These are phyloP conservation scores for Cromileptes altivelis DNA, from an alignment of 2,113 vertebrate species.

Conservation along the genomic window DNA sequence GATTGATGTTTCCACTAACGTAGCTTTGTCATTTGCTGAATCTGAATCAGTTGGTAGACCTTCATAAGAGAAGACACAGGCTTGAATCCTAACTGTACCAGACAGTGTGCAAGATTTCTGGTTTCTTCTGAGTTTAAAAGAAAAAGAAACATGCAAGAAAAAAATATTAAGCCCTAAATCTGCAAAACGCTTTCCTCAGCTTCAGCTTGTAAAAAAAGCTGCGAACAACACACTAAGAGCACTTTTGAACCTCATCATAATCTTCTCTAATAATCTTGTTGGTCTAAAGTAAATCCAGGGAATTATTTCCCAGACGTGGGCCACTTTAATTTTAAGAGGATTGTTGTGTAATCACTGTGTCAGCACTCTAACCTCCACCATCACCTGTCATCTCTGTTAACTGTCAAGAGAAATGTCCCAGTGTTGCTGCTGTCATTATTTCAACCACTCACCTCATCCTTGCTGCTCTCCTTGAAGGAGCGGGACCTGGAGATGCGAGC, in stretches of 20 bases:
- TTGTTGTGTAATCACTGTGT: not conserved
- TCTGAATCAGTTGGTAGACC: not conserved
- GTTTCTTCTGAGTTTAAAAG: not conserved
- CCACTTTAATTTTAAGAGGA: constrained; percentile 1
- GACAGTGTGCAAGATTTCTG: not conserved
- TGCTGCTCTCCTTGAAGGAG: constrained; percentile 90
- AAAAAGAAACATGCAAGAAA: no score
- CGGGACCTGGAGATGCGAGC: constrained; percentile 75
- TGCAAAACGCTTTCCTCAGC: not conserved
- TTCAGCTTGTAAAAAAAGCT: not conserved
- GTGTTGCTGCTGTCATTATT: not conserved
- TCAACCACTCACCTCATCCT: constrained; percentile 90
- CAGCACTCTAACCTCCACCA: not conserved
- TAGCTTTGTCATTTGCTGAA: not conserved
- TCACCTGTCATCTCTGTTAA: not conserved
- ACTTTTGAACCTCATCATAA: not conserved
- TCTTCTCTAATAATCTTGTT: not conserved
- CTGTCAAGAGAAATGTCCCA: not conserved
- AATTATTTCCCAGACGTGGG: not conserved
- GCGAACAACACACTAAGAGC: not conserved
- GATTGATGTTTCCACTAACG: not conserved
- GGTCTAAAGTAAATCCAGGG: not conserved
- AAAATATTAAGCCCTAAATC: not conserved
- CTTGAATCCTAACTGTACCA: not conserved
- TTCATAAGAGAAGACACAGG: not conserved